Evolutionary conservation across 2,797 vertebrate genomes (phyloP).

Genomic region (Odontamblyopus rebecca): DNA sequence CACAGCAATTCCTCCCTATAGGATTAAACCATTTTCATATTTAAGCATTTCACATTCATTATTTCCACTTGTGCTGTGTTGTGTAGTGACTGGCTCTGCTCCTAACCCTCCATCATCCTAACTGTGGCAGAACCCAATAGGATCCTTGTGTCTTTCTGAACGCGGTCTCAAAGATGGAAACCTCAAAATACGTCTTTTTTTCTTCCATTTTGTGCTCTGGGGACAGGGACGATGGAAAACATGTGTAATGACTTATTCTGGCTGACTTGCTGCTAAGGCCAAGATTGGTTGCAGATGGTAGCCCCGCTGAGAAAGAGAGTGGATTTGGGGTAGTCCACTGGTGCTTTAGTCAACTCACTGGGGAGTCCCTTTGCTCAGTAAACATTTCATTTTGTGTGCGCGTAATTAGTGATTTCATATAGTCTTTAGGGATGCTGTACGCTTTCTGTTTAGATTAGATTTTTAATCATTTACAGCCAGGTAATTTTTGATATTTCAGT

Average conservation of each 20-base stretch:
- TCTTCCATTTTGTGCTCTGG: conserved; percentile 50
- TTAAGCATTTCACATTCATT: conserved; percentile 42
- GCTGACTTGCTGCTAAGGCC: conserved; percentile 64
- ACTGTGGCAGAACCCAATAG: conserved; percentile 56
- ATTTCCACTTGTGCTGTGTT: conserved; percentile 58
- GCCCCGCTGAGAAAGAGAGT: conserved; percentile 33
- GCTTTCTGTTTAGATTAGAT: conserved; percentile 34
- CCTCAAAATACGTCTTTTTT: conserved; percentile 55
- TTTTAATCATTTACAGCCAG: conserved; percentile 69
- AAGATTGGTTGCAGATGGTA: conserved; percentile 80
- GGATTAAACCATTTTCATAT: conserved; percentile 28
- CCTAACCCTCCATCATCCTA: conserved; percentile 56
- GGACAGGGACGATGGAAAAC: conserved; percentile 79
- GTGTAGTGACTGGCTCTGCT: conserved; percentile 47
- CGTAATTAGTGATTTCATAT: conserved; percentile 15
- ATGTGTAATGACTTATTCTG: conserved; percentile 77
- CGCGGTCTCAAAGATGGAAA: conserved; percentile 69
- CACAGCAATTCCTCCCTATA: conserved; percentile 6
- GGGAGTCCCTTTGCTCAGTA: conserved; percentile 13
- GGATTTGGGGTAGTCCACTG: conserved; percentile 29
- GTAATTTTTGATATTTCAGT: not conserved
- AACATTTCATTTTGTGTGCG: conserved; percentile 10
- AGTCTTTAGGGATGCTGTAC: conserved; percentile 20
- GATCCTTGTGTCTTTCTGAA: conserved; percentile 68
- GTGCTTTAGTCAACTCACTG: conserved; percentile 38